Conservation (phyloP, 2,113 vertebrate species). For the Hipposideros armiger region DNA sequence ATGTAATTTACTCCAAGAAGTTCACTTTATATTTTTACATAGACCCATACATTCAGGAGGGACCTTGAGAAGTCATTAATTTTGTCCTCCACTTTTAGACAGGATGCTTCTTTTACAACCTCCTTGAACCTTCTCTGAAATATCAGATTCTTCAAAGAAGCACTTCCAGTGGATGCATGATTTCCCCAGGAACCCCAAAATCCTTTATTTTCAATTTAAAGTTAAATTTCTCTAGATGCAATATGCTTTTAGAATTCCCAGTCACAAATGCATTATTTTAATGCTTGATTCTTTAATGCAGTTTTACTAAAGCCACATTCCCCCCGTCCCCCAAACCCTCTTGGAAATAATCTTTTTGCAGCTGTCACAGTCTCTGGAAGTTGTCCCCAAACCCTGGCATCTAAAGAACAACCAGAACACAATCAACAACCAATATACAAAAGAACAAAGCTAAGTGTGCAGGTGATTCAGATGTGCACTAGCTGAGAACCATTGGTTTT, state of each 20-base stretch:
- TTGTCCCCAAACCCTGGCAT: background rate
- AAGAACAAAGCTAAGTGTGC: background rate
- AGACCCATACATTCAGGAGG: background rate
- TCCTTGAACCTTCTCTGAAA: background rate
- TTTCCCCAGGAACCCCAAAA: background rate
- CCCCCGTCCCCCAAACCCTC: background rate
- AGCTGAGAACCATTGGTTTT: background rate
- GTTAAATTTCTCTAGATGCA: background rate
- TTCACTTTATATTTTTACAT: background rate
- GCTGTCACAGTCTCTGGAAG: background rate
- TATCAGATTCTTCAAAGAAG: background rate
- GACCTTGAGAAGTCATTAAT: background rate
- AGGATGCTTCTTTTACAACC: background rate
- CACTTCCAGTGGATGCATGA: background rate
- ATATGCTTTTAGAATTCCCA: background rate
- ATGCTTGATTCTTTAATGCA: background rate
- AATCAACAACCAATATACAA: no score
- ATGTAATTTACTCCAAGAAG: constrained; percentile 2
- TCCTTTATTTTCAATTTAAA: background rate
- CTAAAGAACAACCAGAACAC: background rate
- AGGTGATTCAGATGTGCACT: background rate
- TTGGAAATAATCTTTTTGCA: background rate
- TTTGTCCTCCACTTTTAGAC: background rate
- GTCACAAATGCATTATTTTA: background rate
- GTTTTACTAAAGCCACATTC: background rate